These are phyloP conservation scores for Cepaea hortensis DNA, from an alignment of 2,888 invertebrate species.

Conservation along the genomic window DNA sequence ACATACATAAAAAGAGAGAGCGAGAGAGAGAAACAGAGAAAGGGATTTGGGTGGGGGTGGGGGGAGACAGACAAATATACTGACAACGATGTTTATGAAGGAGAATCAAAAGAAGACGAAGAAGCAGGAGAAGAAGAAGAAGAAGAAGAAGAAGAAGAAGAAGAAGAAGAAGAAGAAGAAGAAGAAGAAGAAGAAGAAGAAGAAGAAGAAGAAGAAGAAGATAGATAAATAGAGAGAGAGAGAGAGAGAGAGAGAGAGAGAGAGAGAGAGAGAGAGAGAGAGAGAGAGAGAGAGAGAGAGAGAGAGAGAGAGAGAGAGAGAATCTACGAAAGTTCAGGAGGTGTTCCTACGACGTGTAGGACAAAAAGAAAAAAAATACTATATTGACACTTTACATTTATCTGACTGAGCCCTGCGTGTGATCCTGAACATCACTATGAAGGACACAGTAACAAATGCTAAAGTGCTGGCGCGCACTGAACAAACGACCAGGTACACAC, in stretches of 20 bases:
- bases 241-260: background rate
- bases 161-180: background rate
- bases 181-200: background rate
- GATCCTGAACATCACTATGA: too few species aligned
- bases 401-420: too few species aligned
- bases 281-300: background rate
- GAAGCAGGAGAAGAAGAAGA: background rate
- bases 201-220: constrained; percentile 3
- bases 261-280: background rate
- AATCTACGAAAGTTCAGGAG: background rate
- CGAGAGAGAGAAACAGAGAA: too few species aligned
- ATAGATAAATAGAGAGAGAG: background rate
- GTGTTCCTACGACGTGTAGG: background rate
- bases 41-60: too few species aligned
- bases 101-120: background rate
- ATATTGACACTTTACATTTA: too few species aligned
- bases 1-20: too few species aligned
- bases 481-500: too few species aligned
- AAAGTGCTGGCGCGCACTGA: too few species aligned
- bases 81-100: too few species aligned
- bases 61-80: too few species aligned
- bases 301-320: background rate
- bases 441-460: too few species aligned
- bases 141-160: background rate
- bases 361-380: background rate